A percentile compares a stretch with the other conserved stretches of the same genome.
Evolutionary conservation across 2,797 vertebrate genomes (phyloP).

Genomic region (Meda fulgida): DNA sequence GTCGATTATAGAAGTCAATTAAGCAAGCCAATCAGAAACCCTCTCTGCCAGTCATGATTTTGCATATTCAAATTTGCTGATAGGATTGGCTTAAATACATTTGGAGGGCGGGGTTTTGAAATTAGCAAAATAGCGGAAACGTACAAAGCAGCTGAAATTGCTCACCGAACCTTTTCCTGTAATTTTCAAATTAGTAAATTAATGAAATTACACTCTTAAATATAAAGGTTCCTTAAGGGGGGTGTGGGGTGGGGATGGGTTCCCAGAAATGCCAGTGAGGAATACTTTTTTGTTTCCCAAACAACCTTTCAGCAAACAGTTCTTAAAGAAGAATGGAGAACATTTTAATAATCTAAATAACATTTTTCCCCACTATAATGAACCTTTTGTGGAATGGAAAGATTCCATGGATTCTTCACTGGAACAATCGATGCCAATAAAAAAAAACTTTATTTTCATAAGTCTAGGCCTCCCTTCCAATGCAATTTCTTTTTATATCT

Average conservation of each 20-base stretch:
- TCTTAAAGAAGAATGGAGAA: background rate
- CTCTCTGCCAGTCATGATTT: background rate
- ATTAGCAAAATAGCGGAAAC: background rate
- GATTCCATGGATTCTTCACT: background rate
- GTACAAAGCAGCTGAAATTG: background rate
- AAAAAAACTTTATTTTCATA: background rate
- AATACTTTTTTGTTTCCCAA: background rate
- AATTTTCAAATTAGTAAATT: background rate
- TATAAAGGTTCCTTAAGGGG: too few species aligned
- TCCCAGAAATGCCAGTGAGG: background rate
- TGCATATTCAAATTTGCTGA: background rate
- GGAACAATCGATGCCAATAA: background rate
- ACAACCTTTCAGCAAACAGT: background rate
- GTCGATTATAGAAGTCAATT: background rate
- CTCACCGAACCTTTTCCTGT: background rate
- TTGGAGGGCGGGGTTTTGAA: background rate
- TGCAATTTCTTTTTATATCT: background rate
- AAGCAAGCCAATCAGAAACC: background rate
- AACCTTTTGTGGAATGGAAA: background rate
- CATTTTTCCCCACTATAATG: background rate
- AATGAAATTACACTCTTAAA: background rate
- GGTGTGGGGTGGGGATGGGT: too few species aligned
- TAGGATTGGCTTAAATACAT: background rate
- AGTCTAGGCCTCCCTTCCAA: background rate
- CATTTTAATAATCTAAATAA: background rate